A percentile compares a stretch with the other conserved stretches of the same genome.
phyloP scores from a whole-genome alignment of 2,113 vertebrate genomes.

The Strix uralensis region DNA sequence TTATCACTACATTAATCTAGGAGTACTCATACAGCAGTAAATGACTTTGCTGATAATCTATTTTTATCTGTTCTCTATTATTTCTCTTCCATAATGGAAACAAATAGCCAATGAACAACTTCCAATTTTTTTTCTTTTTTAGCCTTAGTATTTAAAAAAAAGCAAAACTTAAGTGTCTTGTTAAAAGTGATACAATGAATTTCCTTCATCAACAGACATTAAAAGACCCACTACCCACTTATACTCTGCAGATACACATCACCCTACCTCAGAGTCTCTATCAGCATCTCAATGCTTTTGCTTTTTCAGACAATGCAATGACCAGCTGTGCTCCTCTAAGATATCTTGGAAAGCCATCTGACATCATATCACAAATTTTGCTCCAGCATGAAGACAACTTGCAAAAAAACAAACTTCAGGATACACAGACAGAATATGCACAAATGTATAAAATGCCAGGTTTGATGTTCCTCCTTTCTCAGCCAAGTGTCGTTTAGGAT shows the following conservation, averaged over 20 bases:
- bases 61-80: conserved; percentile 35
- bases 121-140: not conserved
- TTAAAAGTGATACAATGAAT: not conserved
- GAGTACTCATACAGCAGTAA: conserved; percentile 36
- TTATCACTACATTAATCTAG: conserved; percentile 48
- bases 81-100: conserved; percentile 34
- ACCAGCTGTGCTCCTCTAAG: not conserved
- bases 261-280: not conserved
- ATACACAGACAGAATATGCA: not conserved
- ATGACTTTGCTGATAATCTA: conserved; percentile 21
- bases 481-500: not conserved
- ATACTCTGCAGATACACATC: not conserved
- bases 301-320: not conserved
- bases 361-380: not conserved
- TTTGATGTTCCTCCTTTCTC: not conserved
- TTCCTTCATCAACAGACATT: not conserved
- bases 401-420: not conserved
- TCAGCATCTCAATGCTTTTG: not conserved
- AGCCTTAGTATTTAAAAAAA: not conserved
- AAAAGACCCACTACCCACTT: not conserved
- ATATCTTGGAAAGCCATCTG: not conserved
- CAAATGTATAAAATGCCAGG: not conserved
- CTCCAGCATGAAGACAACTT: not conserved
- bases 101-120: conserved; percentile 1
- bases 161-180: not conserved